Evolutionary conservation across 92 coral and sea anemone species (phyloP).

Genomic region (Zoanthus gigantus): DNA sequence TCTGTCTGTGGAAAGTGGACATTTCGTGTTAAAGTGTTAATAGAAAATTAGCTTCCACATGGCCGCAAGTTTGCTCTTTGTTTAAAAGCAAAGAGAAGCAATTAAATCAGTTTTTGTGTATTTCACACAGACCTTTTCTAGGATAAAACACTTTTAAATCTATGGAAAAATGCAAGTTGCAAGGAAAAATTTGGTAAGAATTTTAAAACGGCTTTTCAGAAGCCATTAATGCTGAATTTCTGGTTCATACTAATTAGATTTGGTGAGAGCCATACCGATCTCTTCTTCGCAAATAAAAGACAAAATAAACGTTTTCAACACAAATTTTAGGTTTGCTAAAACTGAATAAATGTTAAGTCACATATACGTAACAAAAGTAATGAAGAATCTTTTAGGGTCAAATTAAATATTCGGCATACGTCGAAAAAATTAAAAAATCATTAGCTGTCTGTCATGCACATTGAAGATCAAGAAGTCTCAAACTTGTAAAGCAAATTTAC

Average conservation of each 20-base stretch:
- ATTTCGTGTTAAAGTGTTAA: conserved; percentile 45
- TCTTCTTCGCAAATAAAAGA: background rate
- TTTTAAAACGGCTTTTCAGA: background rate
- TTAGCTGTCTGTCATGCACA: background rate
- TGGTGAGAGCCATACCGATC: background rate
- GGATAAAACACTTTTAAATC: background rate
- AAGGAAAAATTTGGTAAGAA: background rate
- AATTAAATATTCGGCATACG: conserved; percentile 1
- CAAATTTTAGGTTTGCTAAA: background rate
- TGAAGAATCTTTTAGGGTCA: background rate
- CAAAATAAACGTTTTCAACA: background rate
- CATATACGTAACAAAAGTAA: background rate
- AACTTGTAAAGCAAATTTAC: background rate
- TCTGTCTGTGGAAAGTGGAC: conserved; percentile 10
- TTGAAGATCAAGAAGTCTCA: background rate
- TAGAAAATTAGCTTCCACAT: conserved; percentile 53
- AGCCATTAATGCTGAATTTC: background rate
- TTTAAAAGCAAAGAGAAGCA: conserved; percentile 41
- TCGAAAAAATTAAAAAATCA: background rate
- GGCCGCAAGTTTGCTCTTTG: conserved; percentile 52
- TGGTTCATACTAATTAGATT: background rate
- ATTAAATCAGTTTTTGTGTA: conserved; percentile 2
- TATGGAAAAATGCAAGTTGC: background rate
- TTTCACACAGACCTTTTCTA: background rate
- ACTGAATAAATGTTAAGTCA: background rate